Base-by-base conservation (phyloP, 64 coral and sea anemone genomes). In the Pocillopora verrucosa region DNA sequence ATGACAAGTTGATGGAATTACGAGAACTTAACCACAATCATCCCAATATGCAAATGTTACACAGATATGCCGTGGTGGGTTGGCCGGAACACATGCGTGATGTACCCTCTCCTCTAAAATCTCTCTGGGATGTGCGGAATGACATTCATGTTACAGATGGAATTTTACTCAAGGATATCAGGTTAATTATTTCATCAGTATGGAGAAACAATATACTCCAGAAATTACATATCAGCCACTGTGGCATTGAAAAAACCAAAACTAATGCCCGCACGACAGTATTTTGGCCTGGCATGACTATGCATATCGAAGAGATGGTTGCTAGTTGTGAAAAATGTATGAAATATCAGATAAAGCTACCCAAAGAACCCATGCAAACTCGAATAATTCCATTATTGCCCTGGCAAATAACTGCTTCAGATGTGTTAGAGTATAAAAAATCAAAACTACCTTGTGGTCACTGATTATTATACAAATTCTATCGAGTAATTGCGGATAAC, bases 401-500 rank as follows among this genome's bases (percentile, higher is more conserved):
- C 13, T 89, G 88, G 88, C 88, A 78, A 65, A 36, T 57, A 22
- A 35, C 70, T 67, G 60, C 60, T 80, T 60, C 76, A 61, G 88
- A 89, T 63, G 25, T 89, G 13, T 34, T 79, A 64, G 38, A 77
- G 56, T 13, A 77, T 37, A n/a, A 77, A 77, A 77, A 77, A 77
- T 77, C 75, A 77, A 77, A 41, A 64, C 61, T 82, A 57, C 76
- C 76, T 90, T 25, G 62, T 81, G 37, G 36, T 89, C 11, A 65
- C 35, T 61, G 76, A 79, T 80, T 89, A 89, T 76, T 89, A 79
- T 89, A 80, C 88, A 76, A 81, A 92, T 25, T 92, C 68, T 60
- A 78, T 86, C 16, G 90, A 92, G 38, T 88, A 19, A 88, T 70
- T 57, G 86, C 86, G 58, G 86, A 88, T 59, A 88, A 88, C 73